These are phyloP conservation scores for Chionodraco myersi DNA, from an alignment of 2,113 vertebrate species.

Conservation along the genomic window DNA sequence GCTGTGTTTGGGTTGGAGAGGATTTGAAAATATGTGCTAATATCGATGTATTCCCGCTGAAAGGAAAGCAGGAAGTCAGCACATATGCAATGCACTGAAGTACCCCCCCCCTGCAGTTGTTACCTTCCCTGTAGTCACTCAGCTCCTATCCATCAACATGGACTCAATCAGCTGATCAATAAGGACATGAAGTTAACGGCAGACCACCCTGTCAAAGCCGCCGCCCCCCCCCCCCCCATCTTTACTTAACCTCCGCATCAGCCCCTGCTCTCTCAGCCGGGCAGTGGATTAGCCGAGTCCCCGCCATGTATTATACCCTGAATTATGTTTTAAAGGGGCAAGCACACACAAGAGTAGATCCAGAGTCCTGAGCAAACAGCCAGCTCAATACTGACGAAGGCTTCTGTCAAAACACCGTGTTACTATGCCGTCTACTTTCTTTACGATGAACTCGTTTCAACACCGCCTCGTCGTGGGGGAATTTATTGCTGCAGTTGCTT, in stretches of 20 bases:
- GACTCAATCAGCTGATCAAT: conserved; percentile 73
- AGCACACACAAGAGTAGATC: conserved; percentile 40
- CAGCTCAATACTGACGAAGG: conserved; percentile 17
- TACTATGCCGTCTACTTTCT: background rate
- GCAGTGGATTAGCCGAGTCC: conserved; percentile 6
- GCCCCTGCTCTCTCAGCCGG: conserved; percentile 34
- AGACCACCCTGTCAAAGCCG: conserved; percentile 37
- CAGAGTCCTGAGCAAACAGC: conserved; percentile 20
- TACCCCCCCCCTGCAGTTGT: background rate
- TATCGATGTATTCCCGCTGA: background rate
- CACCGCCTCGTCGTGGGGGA: background rate
- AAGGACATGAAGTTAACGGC: conserved; percentile 70
- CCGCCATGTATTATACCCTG: conserved; percentile 3
- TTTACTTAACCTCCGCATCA: conserved; percentile 62
- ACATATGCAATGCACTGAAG: background rate
- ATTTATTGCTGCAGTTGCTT: background rate
- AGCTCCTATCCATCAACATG: conserved; percentile 71
- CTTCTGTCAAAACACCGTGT: conserved; percentile 40
- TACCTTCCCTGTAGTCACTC: conserved; percentile 14
- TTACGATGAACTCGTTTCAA: background rate
- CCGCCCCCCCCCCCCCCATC: conserved; percentile 25
- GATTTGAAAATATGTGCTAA: too few relatives aligned
- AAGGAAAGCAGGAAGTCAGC: background rate
- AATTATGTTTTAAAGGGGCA: conserved; percentile 30
- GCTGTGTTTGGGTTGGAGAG: background rate